Evolutionary conservation across 2,113 vertebrate genomes (phyloP).

Genomic region (Python bivittatus): DNA sequence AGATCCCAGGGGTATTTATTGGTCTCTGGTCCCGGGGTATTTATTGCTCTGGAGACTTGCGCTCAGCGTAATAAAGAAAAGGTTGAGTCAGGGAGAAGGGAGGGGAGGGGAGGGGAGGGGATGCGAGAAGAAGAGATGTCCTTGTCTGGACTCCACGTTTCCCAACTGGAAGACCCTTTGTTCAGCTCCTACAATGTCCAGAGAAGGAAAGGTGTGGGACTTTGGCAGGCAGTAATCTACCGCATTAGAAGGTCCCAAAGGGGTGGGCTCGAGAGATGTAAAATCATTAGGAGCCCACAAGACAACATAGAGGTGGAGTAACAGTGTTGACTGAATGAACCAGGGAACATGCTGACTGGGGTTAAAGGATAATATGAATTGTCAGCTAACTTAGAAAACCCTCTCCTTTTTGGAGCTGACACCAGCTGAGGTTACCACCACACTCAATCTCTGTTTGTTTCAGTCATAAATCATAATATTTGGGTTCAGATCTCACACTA

Average conservation of each 20-base stretch:
- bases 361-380: background rate
- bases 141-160: background rate
- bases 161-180: background rate
- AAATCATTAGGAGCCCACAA: background rate
- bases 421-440: background rate
- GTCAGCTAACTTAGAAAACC: background rate
- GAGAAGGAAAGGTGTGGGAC: background rate
- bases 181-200: background rate
- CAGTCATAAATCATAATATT: background rate
- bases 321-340: background rate
- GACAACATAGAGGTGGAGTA: background rate
- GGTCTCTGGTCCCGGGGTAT: slow-evolving; percentile 30
- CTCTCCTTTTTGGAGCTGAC: background rate
- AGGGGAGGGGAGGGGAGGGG: background rate
- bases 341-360: background rate
- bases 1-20: slow-evolving; percentile 4
- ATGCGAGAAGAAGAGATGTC: background rate
- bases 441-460: background rate
- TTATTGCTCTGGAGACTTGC: slow-evolving; percentile 16
- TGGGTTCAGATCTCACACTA: background rate
- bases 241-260: background rate
- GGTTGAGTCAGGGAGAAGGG: background rate
- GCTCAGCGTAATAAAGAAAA: background rate
- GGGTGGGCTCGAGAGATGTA: background rate
- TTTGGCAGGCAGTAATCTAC: background rate